phyloP scores from a whole-genome alignment of 2,888 invertebrate species.

The Stenolophus ochropezus region DNA sequence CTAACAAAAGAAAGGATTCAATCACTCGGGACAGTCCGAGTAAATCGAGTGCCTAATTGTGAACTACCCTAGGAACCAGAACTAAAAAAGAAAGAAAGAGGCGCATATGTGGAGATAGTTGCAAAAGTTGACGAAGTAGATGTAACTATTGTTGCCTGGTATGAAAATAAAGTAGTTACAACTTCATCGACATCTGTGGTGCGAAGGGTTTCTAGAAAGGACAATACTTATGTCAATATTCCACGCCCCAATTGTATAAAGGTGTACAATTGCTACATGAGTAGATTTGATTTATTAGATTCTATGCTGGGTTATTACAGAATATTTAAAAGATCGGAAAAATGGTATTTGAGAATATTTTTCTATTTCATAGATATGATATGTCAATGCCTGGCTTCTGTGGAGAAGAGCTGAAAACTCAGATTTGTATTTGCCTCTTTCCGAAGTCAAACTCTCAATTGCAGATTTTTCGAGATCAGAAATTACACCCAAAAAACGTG shows the following conservation, averaged over 20 bases:
- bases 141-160: slow-evolving; percentile 4
- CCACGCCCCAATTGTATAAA: background rate
- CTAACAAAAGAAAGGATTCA: background rate
- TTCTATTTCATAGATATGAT: background rate
- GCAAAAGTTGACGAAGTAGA: background rate
- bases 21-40: background rate
- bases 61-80: background rate
- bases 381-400: slow-evolving; percentile 1
- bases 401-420: background rate
- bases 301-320: background rate
- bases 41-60: background rate
- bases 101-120: background rate
- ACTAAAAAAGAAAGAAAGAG: background rate
- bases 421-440: background rate
- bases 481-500: slow-evolving; percentile 9
- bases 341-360: slow-evolving; percentile 1
- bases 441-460: background rate
- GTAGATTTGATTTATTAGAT: background rate
- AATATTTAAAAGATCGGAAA: background rate
- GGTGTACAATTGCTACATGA: background rate
- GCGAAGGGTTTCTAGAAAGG: background rate
- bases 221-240: slow-evolving; percentile 12
- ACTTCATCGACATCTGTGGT: slow-evolving; percentile 1
- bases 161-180: background rate
- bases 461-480: background rate